phyloP scores from a whole-genome alignment of 2,113 vertebrate species.

The Aegithalos caudatus region DNA sequence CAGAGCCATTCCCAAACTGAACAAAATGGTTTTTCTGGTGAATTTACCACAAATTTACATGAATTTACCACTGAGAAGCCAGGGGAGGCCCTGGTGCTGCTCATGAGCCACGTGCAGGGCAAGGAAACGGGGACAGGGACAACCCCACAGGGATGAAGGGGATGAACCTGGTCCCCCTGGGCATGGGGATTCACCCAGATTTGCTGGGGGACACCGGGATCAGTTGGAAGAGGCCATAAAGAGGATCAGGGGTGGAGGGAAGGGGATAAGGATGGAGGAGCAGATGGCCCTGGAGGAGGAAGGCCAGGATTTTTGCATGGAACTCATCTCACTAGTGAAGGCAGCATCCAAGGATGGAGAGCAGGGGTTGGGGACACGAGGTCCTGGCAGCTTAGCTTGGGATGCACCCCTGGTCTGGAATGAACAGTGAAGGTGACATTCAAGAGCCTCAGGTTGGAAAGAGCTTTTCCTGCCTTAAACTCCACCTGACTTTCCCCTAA shows the following conservation, averaged over 20 bases:
- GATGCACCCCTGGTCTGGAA: background rate
- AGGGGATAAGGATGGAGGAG: slow-evolving; percentile 17
- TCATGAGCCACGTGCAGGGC: background rate
- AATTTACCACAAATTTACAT: background rate
- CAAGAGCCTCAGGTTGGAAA: background rate
- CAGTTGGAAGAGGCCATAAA: slow-evolving; percentile 14
- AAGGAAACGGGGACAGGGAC: background rate
- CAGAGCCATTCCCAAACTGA: background rate
- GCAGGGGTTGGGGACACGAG: fast-evolving
- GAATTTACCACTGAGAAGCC: background rate
- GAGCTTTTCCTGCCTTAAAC: background rate
- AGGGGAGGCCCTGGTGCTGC: background rate
- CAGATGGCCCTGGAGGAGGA: slow-evolving; percentile 12
- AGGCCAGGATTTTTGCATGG: background rate
- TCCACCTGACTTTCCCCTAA: background rate
- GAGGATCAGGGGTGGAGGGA: slow-evolving; percentile 45
- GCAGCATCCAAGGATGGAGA: background rate
- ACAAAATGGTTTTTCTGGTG: background rate
- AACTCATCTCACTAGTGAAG: background rate
- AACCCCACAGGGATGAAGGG: background rate
- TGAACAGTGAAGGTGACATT: no score
- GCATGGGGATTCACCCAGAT: background rate
- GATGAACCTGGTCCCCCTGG: background rate
- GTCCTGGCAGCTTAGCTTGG: background rate
- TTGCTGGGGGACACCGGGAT: background rate